Evolutionary conservation across 2,113 vertebrate species (phyloP).

Genomic region (Aphelocoma coerulescens): DNA sequence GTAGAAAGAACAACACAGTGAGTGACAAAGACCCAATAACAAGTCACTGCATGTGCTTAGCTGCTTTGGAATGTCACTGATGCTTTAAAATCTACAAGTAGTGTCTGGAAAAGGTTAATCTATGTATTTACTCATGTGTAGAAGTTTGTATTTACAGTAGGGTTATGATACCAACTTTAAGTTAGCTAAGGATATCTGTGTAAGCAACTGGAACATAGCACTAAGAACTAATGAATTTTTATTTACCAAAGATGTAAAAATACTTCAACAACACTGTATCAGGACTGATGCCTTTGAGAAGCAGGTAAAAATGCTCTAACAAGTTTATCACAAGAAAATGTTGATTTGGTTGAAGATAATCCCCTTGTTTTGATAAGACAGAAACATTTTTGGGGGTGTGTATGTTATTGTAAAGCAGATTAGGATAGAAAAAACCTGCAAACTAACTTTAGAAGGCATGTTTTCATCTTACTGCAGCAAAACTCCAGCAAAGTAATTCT

Average conservation of each 20-base stretch:
- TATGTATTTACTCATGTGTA: conserved; percentile 65
- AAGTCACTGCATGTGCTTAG: conserved; percentile 41
- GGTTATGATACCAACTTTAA: conserved; percentile 71
- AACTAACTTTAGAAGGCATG: not conserved
- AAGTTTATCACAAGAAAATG: not conserved
- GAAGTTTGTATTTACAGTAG: conserved; percentile 75
- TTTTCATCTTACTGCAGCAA: not conserved
- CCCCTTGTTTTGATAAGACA: not conserved
- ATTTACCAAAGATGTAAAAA: conserved; percentile 52
- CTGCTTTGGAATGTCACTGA: conserved; percentile 56
- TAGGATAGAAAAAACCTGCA: not conserved
- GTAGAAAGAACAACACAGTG: not conserved
- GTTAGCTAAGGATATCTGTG: conserved; percentile 66
- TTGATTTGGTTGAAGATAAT: not conserved
- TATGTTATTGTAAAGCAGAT: not conserved
- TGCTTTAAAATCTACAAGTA: conserved; percentile 70
- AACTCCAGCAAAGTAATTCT: not conserved
- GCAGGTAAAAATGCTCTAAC: not conserved
- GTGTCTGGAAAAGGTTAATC: conserved; percentile 74
- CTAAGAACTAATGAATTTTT: conserved; percentile 70
- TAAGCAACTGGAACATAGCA: conserved; percentile 66
- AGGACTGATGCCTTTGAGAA: not conserved
- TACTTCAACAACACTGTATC: not conserved
- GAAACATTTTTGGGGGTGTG: not conserved
- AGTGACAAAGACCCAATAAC: conserved; percentile 20